Evolutionary conservation across 2,797 vertebrate species (phyloP).

Genomic region (Tinamus major): DNA sequence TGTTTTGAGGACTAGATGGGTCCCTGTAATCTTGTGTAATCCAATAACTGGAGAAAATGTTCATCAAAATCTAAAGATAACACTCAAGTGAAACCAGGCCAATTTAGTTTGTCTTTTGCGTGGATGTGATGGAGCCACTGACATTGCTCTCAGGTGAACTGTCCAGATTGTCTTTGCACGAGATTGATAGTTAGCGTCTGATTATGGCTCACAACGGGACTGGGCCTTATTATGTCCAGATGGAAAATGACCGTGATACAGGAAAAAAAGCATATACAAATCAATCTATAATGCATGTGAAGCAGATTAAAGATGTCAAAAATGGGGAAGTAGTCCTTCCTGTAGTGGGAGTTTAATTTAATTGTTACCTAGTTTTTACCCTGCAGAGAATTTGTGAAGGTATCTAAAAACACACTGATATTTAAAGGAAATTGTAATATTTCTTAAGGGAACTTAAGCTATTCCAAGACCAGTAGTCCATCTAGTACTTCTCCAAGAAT

Average conservation of each 20-base stretch:
- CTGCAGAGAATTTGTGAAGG: neutral
- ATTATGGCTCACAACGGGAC: neutral
- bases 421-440: neutral
- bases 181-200: neutral
- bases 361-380: neutral
- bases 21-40: neutral
- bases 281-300: neutral
- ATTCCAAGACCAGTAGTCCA: neutral
- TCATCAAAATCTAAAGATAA: neutral
- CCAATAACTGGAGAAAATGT: constrained; percentile 12
- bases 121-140: neutral
- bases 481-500: neutral
- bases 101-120: fast-evolving
- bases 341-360: neutral
- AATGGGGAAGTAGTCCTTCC: neutral
- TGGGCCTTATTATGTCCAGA: neutral
- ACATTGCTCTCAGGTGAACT: neutral
- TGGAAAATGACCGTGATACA: neutral
- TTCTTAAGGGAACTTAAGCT: neutral
- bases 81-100: neutral
- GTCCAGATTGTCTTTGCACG: neutral
- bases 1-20: neutral
- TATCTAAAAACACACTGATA: neutral
- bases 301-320: neutral
- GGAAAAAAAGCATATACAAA: neutral